These are phyloP conservation scores for Sarotherodon lohbergeri DNA, from an alignment of 2,113 vertebrate genomes.

Conservation along the genomic window DNA sequence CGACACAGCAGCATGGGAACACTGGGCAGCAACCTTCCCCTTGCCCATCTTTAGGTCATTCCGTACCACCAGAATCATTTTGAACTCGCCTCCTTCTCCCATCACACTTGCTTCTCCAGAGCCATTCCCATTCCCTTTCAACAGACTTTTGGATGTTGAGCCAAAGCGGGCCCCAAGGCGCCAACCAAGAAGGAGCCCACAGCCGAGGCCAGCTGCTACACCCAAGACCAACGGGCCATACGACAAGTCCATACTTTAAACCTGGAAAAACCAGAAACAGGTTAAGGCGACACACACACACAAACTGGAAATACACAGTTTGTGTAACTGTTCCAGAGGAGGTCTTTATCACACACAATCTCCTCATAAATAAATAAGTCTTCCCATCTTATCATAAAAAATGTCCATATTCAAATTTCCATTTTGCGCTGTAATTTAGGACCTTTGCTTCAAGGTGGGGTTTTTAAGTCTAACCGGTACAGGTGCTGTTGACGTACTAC, in stretches of 20 bases:
- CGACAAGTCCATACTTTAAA: constrained; percentile 75
- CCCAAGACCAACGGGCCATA: constrained; percentile 65
- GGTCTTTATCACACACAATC: too few species aligned
- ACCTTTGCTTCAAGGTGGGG: neutral
- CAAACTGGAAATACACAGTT: neutral
- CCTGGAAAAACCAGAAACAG: neutral
- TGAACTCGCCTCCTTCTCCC: constrained; percentile 88
- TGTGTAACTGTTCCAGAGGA: neutral
- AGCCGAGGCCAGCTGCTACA: constrained; percentile 75
- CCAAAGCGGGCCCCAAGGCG: constrained; percentile 67
- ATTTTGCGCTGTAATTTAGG: too few species aligned
- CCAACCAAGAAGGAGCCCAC: constrained; percentile 88
- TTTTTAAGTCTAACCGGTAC: fast-evolving
- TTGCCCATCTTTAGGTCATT: constrained; percentile 96
- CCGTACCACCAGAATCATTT: constrained; percentile 90
- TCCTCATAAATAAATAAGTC: neutral
- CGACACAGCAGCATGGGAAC: constrained; percentile 89
- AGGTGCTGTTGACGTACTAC: neutral
- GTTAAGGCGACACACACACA: neutral
- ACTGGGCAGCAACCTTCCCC: constrained; percentile 93
- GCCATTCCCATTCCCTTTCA: neutral
- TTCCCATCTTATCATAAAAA: neutral
- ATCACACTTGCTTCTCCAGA: constrained; percentile 68
- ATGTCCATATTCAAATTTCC: neutral
- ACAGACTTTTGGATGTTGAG: neutral